These are phyloP conservation scores for Tiliacea aurago DNA, from an alignment of 2,888 invertebrate species.

Conservation along the genomic window DNA sequence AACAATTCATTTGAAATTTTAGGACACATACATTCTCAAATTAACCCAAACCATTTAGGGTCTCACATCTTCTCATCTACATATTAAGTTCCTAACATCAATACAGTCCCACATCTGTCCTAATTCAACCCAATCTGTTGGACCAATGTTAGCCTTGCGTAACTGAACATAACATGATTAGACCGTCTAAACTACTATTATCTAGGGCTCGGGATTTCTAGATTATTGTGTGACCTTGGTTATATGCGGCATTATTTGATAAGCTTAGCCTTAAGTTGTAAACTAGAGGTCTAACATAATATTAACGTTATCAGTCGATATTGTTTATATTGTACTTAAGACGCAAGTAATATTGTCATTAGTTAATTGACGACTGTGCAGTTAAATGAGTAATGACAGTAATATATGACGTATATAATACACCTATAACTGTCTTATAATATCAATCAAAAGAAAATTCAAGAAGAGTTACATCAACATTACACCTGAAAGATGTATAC, in stretches of 20 bases:
- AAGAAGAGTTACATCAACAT: not conserved
- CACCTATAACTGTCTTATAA: not conserved
- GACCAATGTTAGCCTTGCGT: not conserved
- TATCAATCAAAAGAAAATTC: not conserved
- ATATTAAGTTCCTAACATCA: slow-evolving; percentile 6
- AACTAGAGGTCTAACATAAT: not conserved
- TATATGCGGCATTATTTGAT: not conserved
- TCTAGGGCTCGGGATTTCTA: not conserved
- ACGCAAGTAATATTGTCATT: not conserved
- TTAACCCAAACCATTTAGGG: not conserved
- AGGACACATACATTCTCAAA: not conserved
- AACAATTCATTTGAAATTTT: not conserved
- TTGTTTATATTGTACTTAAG: not conserved
- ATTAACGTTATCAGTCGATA: not conserved
- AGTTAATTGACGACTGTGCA: not conserved
- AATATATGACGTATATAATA: not conserved
- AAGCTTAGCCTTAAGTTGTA: not conserved
- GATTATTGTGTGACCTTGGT: slow-evolving; percentile 4
- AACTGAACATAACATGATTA: slow-evolving; percentile 1
- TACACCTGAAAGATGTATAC: not conserved
- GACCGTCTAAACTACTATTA: not conserved
- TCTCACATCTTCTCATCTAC: not conserved
- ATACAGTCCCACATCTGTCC: not conserved
- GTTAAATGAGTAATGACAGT: not conserved
- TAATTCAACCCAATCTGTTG: slow-evolving; percentile 7